Conservation (phyloP, 2,797 vertebrate genomes). For the Malurus splendens region DNA sequence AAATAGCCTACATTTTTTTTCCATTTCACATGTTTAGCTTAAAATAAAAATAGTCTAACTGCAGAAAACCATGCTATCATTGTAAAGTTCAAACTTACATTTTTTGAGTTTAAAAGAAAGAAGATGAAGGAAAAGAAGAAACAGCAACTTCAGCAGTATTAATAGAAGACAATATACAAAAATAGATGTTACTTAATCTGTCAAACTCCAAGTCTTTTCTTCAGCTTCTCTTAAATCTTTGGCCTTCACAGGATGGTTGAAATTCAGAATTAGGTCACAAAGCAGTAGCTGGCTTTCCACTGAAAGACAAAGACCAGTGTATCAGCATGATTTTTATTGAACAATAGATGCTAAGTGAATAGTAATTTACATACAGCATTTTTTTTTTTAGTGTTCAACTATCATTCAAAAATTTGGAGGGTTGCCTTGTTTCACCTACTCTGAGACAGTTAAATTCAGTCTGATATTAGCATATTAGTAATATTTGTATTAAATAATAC, state of each 20-base stretch:
- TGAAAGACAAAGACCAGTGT: constrained; percentile 48
- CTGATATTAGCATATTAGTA: background rate
- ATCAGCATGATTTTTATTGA: background rate
- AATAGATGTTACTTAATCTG: constrained; percentile 3
- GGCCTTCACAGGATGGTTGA: constrained; percentile 70
- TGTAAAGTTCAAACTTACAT: background rate
- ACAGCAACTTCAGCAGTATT: background rate
- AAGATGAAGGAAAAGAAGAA: background rate
- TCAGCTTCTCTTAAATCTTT: constrained; percentile 46
- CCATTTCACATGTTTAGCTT: background rate
- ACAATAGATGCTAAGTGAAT: background rate
- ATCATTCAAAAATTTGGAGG: background rate
- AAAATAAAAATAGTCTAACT: background rate
- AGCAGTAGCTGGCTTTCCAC: constrained; percentile 79
- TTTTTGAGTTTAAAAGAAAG: background rate
- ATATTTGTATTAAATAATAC: background rate
- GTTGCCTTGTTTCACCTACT: background rate
- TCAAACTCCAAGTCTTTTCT: constrained; percentile 7
- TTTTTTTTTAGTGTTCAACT: background rate
- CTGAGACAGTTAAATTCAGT: background rate
- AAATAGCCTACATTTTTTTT: background rate
- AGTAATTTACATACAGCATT: background rate
- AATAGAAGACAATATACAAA: background rate
- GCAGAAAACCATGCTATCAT: background rate
- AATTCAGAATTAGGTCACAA: constrained; percentile 83